Evolutionary conservation across 2,113 vertebrate genomes (phyloP), one percentile per base, ranked within the genome.

Genomic region (Perccottus glenii): DNA sequence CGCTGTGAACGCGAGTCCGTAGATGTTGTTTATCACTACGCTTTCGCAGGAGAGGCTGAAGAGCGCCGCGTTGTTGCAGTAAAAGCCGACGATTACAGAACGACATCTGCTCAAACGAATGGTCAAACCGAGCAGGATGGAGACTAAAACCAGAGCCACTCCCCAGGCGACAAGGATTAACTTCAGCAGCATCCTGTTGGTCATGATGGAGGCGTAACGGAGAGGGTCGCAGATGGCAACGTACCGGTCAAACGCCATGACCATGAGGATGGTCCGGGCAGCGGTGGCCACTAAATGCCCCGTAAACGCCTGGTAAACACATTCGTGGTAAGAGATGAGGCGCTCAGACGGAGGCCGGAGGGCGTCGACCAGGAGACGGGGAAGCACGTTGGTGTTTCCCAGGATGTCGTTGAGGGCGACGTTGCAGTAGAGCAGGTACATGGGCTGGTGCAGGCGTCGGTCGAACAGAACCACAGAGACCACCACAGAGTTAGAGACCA

Each of bases 371-470:
- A 87, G 12, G 11, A 87, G 8, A 0, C 67, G 66, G 5, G 83
- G 85, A 19, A 50, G 43, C 72, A 91, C 74, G 36, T 69, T 12
- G 19, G 68, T 1, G 11, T 92, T 91, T 0, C 67, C 67, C 47
- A 92, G 57, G 0, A 89, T 86, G 40, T 80, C 74, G 58, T 88
- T 91, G 65, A 91, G 84, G 8, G 91, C 90, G 45, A 91, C 53
- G 19, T 88, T 92, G 14, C 86, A 89, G 65, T 87, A 85, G 1
- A 92, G 82, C 32, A 92, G 68, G 12, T 90, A 89, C 91, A 92
- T 90, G 42, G 91, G 90, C 64, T 88, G 72, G 7, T 90, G 90
- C 8, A 91, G 85, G 56, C 73, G 85, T 15, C 60, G 81, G 12
- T 90, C 70, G 2, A 11, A 3, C 7, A 46, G 52, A 89, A 87